Base-by-base conservation (phyloP, 1,140 invertebrate species). In the Drosophila miranda region DNA sequence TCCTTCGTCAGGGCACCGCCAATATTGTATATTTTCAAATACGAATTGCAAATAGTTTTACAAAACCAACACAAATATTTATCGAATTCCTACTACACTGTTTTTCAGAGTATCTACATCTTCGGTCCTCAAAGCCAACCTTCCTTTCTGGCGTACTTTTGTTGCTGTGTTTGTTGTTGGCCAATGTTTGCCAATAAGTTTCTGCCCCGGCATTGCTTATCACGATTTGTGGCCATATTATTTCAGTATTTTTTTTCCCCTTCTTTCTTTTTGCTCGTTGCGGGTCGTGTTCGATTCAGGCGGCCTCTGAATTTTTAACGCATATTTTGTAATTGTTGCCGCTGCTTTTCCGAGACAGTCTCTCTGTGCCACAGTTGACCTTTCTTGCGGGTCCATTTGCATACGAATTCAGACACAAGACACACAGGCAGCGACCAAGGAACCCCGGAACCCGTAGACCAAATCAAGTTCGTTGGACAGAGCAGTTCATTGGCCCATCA, bases 191-290 rank as follows among this genome's bases (percentile, higher is more conserved):
- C 82, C 77, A 86, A 86, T 87, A 87, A 75, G 52, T 72, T 80
- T 80, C 75, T 61, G 75, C 69, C 61, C 78, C 78, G 78, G 82
- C 82, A 76, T 86, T 82, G 82, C 82, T 86, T 86, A 86, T 86
- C 82, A 86, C 82, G 82, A 86, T 86, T 86, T 87, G 82, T 87
- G 82, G 82, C 78, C 82, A 86, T 86, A 86, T 86, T 86, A 86
- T 86, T 87, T 86, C 78, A 75, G 74, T 82, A 80, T 67, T 66
- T 80, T 59, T 54, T 60, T 59, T 50, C 51, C 11, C 11, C 11
- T 38, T 58, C 9, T 19, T 52, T 38, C 23, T 51, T 48, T 48
- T 5, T 14, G 71, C 46, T 71, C 56, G 28, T 61, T 57, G 44
- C 48, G 61, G 73, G 81, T 84, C 77, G 66, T 69, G 60, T 67